A percentile compares a stretch with the other conserved stretches of the same genome.
Evolutionary conservation across 2,113 vertebrate genomes (phyloP).

Genomic region (Coptodon bakossiorum): DNA sequence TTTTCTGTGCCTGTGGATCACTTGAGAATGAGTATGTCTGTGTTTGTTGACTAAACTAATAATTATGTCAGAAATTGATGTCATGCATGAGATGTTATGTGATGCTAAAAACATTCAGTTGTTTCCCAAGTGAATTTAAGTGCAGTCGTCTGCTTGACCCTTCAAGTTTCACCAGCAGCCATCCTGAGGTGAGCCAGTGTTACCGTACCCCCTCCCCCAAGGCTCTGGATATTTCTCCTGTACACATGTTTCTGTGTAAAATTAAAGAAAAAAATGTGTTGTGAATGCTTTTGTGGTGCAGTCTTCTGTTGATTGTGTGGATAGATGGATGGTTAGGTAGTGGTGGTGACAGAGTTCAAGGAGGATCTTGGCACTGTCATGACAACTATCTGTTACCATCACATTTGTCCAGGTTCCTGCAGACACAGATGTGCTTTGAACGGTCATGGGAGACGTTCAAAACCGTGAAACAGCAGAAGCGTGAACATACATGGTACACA

Average conservation of each 20-base stretch:
- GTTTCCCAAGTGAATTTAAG: conserved; percentile 30
- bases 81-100: conserved; percentile 58
- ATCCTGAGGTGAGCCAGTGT: conserved; percentile 37
- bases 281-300: neutral
- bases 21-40: neutral
- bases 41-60: conserved; percentile 35
- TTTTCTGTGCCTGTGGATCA: conserved; percentile 37
- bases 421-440: neutral
- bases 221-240: conserved; percentile 48
- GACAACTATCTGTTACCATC: neutral
- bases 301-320: neutral
- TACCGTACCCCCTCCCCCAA: conserved; percentile 5
- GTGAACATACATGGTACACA: neutral
- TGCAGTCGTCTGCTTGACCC: conserved; percentile 32
- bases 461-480: neutral
- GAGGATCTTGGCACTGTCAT: neutral
- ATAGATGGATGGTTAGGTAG: neutral
- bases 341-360: neutral
- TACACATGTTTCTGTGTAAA: conserved; percentile 51
- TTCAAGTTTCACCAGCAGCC: conserved; percentile 44
- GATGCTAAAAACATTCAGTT: conserved; percentile 27
- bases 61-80: conserved; percentile 52
- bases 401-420: neutral
- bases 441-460: neutral
- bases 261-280: conserved; percentile 40